phyloP scores from a whole-genome alignment of 2,113 vertebrate species.

The Chunga burmeisteri region DNA sequence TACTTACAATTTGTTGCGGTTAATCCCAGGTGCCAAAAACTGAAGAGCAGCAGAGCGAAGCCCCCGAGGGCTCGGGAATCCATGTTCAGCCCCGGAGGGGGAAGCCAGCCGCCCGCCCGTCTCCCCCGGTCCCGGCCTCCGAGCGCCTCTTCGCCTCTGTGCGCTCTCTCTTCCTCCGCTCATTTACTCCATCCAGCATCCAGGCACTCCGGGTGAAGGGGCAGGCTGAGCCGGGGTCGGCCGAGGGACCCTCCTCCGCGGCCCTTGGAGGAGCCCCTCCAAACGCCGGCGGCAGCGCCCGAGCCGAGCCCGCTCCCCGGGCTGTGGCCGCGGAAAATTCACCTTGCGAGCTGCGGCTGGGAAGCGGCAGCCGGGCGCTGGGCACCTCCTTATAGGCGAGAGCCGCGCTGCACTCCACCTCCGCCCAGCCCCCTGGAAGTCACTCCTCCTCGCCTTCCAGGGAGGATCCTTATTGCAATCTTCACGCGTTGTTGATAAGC shows the following conservation, averaged over 20 bases:
- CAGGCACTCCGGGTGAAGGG: neutral
- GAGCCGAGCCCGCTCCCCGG: neutral
- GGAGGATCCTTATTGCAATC: slow-evolving; percentile 57
- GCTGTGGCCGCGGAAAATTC: neutral
- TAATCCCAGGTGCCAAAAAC: slow-evolving; percentile 68
- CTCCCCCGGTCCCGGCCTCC: slow-evolving; percentile 20
- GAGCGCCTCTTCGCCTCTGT: neutral
- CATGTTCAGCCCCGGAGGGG: slow-evolving; percentile 55
- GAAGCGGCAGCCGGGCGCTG: slow-evolving; percentile 45
- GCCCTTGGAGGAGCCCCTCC: neutral
- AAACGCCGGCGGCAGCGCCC: neutral
- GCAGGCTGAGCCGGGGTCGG: neutral
- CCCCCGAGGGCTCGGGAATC: slow-evolving; percentile 58
- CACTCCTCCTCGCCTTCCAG: slow-evolving; percentile 66
- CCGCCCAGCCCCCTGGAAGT: slow-evolving; percentile 65
- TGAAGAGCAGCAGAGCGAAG: slow-evolving; percentile 60
- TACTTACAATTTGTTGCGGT: slow-evolving; percentile 78
- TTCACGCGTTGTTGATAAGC: slow-evolving; percentile 41
- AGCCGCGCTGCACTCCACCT: slow-evolving; percentile 60
- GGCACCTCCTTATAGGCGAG: slow-evolving; percentile 79
- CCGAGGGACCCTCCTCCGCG: neutral
- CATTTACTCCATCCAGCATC: slow-evolving; percentile 60
- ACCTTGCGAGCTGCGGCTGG: neutral
- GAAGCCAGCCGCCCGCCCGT: neutral
- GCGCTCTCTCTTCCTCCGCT: neutral